A percentile compares a stretch with the other conserved stretches of the same genome.
These are phyloP conservation scores for Tortricodes alternella DNA, from an alignment of 2,888 invertebrate genomes.

Conservation along the genomic window DNA sequence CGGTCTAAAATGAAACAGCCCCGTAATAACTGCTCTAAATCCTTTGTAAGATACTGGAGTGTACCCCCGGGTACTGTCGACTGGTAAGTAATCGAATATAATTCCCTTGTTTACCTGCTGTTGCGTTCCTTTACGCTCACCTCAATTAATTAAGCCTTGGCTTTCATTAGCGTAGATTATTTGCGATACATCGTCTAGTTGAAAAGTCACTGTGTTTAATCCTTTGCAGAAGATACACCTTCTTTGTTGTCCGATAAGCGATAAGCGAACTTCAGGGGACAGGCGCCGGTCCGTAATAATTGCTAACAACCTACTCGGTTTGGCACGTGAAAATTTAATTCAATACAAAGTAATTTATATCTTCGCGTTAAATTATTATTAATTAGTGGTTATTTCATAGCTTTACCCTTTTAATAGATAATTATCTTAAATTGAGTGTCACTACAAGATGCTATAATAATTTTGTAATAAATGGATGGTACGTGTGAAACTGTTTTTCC, in stretches of 20 bases:
- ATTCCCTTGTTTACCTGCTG: constrained; percentile 25
- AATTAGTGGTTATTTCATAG: too few relatives aligned
- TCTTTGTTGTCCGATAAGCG: constrained; percentile 12
- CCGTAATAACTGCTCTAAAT: constrained; percentile 20
- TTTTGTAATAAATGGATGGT: not conserved
- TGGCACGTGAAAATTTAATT: constrained; percentile 17
- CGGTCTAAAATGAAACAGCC: not conserved
- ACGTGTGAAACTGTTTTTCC: constrained; percentile 16
- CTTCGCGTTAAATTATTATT: too few relatives aligned
- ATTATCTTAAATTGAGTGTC: too few relatives aligned
- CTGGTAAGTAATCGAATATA: constrained; percentile 20
- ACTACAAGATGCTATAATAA: not conserved
- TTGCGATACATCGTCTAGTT: constrained; percentile 22
- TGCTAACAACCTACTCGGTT: constrained; percentile 26
- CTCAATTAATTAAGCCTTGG: constrained; percentile 40
- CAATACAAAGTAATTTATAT: too few relatives aligned
- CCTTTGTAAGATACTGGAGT: constrained; percentile 14
- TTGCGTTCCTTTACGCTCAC: constrained; percentile 32
- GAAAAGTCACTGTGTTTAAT: constrained; percentile 27
- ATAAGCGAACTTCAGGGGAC: constrained; percentile 12
- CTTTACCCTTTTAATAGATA: too few relatives aligned
- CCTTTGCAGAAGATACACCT: constrained; percentile 19
- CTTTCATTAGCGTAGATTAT: constrained; percentile 40
- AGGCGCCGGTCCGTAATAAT: constrained; percentile 16
- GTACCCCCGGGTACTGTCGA: constrained; percentile 17